A percentile compares a stretch with the other conserved stretches of the same genome.
phyloP scores from a whole-genome alignment of 2,797 vertebrate genomes.

The Masticophis lateralis region DNA sequence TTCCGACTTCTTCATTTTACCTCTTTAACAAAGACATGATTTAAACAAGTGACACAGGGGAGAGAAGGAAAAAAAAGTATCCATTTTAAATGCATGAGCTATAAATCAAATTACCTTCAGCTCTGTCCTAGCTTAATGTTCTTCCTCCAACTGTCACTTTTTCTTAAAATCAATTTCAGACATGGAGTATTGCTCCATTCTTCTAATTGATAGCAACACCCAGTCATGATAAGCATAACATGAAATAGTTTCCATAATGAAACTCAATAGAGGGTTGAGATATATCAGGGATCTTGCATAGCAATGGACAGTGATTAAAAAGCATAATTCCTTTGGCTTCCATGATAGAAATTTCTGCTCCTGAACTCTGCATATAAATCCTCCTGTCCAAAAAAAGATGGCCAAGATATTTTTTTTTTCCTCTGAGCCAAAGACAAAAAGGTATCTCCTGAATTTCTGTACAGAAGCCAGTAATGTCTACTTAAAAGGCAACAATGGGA shows the following conservation, averaged over 20 bases:
- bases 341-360: constrained; percentile 67
- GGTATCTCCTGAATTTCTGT: background rate
- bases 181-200: constrained; percentile 55
- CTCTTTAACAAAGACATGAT: constrained; percentile 54
- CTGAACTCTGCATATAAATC: constrained; percentile 2
- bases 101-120: constrained; percentile 62
- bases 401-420: background rate
- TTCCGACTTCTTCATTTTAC: constrained; percentile 55
- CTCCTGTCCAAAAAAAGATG: background rate
- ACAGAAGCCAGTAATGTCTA: background rate
- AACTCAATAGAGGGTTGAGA: constrained; percentile 31
- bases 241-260: constrained; percentile 55
- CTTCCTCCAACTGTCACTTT: constrained; percentile 62
- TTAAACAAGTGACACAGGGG: constrained; percentile 56
- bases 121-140: constrained; percentile 60
- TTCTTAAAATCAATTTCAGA: constrained; percentile 66
- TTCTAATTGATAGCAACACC: constrained; percentile 64
- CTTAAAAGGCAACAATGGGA: background rate
- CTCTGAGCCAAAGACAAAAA: background rate
- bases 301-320: constrained; percentile 61
- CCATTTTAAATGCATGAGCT: constrained; percentile 64
- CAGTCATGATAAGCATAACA: constrained; percentile 57
- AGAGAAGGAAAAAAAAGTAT: constrained; percentile 15
- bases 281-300: constrained; percentile 24
- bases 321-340: constrained; percentile 52